Evolutionary conservation across 2,888 invertebrate genomes (phyloP).

Genomic region (Fissipunctia ypsillon): DNA sequence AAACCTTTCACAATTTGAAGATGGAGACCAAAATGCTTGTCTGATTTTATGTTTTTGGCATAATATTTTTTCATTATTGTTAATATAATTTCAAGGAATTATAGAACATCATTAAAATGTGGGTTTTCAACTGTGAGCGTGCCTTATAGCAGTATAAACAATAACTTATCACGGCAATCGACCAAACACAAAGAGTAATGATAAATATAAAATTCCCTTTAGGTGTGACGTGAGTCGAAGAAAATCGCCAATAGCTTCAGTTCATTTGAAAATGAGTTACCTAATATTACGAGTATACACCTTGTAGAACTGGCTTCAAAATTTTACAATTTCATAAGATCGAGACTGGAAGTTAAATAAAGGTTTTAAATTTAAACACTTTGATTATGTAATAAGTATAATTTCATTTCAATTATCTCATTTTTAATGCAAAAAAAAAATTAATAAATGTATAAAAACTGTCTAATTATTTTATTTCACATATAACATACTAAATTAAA

Average conservation of each 20-base stretch:
- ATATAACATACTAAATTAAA: background rate
- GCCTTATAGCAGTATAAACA: constrained; percentile 1
- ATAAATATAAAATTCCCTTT: constrained; percentile 3
- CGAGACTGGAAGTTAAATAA: background rate
- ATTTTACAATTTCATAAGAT: background rate
- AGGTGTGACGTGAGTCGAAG: background rate
- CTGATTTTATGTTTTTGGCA: background rate
- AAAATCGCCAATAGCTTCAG: background rate
- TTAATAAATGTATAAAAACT: constrained; percentile 27
- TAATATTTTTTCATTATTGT: background rate
- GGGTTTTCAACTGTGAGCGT: background rate
- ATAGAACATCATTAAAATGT: background rate
- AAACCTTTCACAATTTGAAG: constrained; percentile 22
- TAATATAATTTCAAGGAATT: background rate
- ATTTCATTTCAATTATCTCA: constrained; percentile 12
- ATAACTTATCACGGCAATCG: constrained; percentile 4
- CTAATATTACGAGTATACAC: background rate
- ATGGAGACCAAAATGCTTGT: constrained; percentile 13
- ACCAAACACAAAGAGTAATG: constrained; percentile 5
- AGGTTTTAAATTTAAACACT: constrained; percentile 1
- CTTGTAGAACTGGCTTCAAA: background rate
- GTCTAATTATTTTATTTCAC: constrained; percentile 21
- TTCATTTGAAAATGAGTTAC: background rate
- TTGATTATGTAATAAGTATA: constrained; percentile 2
- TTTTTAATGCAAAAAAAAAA: background rate